phyloP scores from a whole-genome alignment of 1,140 invertebrate species.

The Dermatophagoides farinae region DNA sequence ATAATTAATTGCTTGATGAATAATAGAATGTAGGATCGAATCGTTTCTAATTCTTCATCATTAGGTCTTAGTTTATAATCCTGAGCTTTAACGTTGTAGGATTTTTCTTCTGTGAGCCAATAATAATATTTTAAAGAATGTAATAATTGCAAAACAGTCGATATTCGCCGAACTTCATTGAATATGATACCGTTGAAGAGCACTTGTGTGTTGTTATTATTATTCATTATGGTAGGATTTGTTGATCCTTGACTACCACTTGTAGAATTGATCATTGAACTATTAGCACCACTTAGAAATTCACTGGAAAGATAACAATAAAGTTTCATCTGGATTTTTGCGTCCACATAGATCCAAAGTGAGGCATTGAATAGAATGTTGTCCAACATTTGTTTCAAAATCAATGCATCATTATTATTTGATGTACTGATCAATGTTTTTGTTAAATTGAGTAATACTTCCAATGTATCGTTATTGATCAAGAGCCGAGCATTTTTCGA shows the following conservation, averaged over 20 bases:
- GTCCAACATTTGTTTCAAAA: slow-evolving; percentile 93
- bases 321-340: slow-evolving; percentile 14
- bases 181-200: slow-evolving; percentile 40
- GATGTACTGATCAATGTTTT: slow-evolving; percentile 88
- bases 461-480: slow-evolving; percentile 73
- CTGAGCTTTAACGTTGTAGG: slow-evolving; percentile 1
- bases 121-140: slow-evolving; percentile 98
- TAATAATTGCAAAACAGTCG: slow-evolving; percentile 90
- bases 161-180: slow-evolving; percentile 82
- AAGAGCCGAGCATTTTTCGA: slow-evolving; percentile 80
- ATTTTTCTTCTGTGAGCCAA: slow-evolving; percentile 48
- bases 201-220: background rate
- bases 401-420: slow-evolving; percentile 51
- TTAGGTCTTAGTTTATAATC: slow-evolving; percentile 39
- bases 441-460: slow-evolving; percentile 77
- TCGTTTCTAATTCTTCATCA: slow-evolving; percentile 77
- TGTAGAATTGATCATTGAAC: too few relatives aligned
- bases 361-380: slow-evolving; percentile 96
- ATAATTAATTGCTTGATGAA: slow-evolving; percentile 91
- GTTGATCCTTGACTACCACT: background rate
- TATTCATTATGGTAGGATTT: background rate
- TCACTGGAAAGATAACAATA: slow-evolving; percentile 16
- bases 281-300: slow-evolving; percentile 11
- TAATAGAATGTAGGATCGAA: slow-evolving; percentile 79
- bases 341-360: slow-evolving; percentile 61